Conservation (phyloP, 2,888 invertebrate species). For the Phaedon cochleariae region DNA sequence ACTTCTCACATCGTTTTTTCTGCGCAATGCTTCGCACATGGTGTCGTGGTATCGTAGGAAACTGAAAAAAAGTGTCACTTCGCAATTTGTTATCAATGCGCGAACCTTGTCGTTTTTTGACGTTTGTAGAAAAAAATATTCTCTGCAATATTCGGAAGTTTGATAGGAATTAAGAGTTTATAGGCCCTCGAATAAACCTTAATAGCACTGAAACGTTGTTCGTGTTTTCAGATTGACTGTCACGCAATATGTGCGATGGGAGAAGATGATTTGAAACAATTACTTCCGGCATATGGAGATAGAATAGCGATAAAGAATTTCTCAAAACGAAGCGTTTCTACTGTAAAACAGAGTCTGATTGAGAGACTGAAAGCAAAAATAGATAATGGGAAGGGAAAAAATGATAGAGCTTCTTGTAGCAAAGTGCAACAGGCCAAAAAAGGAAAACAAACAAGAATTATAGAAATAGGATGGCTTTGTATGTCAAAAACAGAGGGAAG, state of each 20-base stretch:
- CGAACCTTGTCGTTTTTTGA: too few species aligned
- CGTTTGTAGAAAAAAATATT: too few species aligned
- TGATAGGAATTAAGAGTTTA: too few species aligned
- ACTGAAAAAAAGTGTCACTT: too few species aligned
- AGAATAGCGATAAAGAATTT: slow-evolving; percentile 10
- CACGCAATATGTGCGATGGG: slow-evolving; percentile 3
- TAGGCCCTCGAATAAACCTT: neutral
- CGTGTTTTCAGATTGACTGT: slow-evolving; percentile 15
- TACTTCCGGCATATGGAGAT: slow-evolving; percentile 14
- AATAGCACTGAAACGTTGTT: neutral
- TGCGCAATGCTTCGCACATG: too few species aligned
- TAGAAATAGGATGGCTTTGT: slow-evolving; percentile 17
- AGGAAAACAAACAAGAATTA: slow-evolving; percentile 11
- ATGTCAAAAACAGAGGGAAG: slow-evolving; percentile 6
- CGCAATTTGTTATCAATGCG: too few species aligned
- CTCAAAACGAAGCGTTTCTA: slow-evolving; percentile 3
- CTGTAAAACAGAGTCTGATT: slow-evolving; percentile 17
- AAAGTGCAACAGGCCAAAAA: neutral
- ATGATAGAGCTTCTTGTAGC: neutral
- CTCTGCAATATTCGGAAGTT: too few species aligned
- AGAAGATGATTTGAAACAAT: slow-evolving; percentile 8
- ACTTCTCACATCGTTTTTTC: too few species aligned
- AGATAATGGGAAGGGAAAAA: neutral
- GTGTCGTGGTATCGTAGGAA: too few species aligned
- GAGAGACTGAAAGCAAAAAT: slow-evolving; percentile 15